Evolutionary conservation across 2,113 vertebrate species (phyloP).

Genomic region (Gadus chalcogrammus): DNA sequence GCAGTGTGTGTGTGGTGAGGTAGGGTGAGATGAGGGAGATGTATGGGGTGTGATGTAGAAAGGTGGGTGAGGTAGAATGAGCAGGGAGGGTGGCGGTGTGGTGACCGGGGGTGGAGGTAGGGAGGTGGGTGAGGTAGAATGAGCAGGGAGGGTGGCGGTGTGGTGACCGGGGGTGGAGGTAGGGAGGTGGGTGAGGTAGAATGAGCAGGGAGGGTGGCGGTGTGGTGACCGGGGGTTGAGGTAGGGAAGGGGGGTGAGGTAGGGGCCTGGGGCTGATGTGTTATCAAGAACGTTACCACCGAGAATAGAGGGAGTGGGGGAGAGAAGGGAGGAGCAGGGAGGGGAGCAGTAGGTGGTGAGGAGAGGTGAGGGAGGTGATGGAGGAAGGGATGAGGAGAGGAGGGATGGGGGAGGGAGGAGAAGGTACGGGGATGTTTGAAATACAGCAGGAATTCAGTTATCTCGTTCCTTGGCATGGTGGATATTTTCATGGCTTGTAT

Average conservation of each 20-base stretch:
- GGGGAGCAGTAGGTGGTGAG: conserved; percentile 1
- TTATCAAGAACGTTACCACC: conserved; percentile 59
- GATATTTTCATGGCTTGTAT: no score
- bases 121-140: conserved; percentile 60
- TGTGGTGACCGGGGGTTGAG: conserved; percentile 53
- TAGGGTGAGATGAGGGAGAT: conserved; percentile 50
- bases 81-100: conserved; percentile 53
- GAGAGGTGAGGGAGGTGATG: conserved; percentile 8
- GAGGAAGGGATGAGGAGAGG: conserved; percentile 15
- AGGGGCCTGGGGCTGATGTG: conserved; percentile 59
- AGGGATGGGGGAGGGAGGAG: conserved; percentile 8
- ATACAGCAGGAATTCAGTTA: no score
- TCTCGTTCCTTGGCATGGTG: no score
- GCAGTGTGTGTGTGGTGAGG: conserved; percentile 47
- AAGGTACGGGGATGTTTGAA: neutral
- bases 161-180: conserved; percentile 52
- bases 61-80: conserved; percentile 34
- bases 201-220: conserved; percentile 50
- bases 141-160: conserved; percentile 51
- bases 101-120: conserved; percentile 53
- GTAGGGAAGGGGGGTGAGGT: conserved; percentile 62
- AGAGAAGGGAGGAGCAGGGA: conserved; percentile 24
- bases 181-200: conserved; percentile 41
- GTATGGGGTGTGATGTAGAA: conserved; percentile 32
- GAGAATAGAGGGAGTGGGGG: conserved; percentile 48